Percentiles rank a stretch among this genome's conserved stretches.
Conservation (phyloP, 2,797 vertebrate species). For the Heliangelus exortis region DNA sequence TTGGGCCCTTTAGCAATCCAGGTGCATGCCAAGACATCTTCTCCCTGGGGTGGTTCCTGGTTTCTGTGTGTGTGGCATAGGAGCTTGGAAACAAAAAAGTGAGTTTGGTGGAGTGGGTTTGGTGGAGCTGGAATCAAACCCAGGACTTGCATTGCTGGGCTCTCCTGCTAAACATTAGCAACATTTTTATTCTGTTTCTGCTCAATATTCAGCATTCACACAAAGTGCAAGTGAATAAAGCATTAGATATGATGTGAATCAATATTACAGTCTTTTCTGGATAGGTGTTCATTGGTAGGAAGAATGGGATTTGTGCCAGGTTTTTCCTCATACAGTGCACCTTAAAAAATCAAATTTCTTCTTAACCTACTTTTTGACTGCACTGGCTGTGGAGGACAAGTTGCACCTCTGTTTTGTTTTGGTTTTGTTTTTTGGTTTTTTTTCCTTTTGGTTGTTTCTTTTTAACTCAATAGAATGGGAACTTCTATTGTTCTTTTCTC, state of each 20-base stretch:
- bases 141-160: background rate
- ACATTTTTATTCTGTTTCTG: fast-evolving
- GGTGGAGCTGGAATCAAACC: background rate
- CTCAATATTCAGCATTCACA: background rate
- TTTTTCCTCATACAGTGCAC: background rate
- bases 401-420: background rate
- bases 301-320: background rate
- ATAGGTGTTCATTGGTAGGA: background rate
- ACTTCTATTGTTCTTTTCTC: background rate
- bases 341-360: background rate
- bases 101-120: background rate
- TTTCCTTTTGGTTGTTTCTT: background rate
- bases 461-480: background rate
- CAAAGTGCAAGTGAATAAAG: background rate
- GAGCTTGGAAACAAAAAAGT: background rate
- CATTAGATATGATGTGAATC: background rate
- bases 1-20: background rate
- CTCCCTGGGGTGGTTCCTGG: fast-evolving
- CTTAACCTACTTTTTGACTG: background rate
- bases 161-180: background rate
- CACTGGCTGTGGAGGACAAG: background rate
- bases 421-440: background rate
- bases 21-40: background rate
- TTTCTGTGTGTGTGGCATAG: fast-evolving
- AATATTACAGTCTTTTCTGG: background rate